Base-by-base conservation (phyloP, 2,888 invertebrate genomes). In the Drosophila mulleri region DNA sequence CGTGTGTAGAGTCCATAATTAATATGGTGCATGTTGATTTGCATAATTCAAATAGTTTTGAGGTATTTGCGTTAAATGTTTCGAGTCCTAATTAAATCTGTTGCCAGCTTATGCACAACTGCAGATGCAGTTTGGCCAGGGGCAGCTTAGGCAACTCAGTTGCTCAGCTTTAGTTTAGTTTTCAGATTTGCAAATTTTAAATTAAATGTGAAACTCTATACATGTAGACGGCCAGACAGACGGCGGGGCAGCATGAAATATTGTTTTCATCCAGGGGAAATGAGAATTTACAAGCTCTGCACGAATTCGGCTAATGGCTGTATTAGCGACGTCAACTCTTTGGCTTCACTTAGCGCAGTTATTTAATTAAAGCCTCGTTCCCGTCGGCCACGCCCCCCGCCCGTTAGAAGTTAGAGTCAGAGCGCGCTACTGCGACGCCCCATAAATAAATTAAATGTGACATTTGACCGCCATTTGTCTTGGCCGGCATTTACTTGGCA, bases 401-500 rank as follows among this genome's bases (percentile, higher is more conserved):
- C 3, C 26, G 0, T 6, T 18, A 1, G n/a, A 3, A 14, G 8
- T 2, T 8, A 8, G 14, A 37, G 5, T 6, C 20, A 1, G 20
- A 1, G 9, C 9, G 37, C 37, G n/a, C 53, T 23, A 0, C 18
- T 8, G 37, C 29, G 45, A 70, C 35, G 67, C 67, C 50, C 70
- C 88, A 78, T 88, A 80, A 84, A 88, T 88, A 85, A 88, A 84
- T 88, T 84, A 85, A 85, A 88, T 86, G 88, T 80, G 84, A 85
- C 84, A 88, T 76, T 80, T 84, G 84, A 88, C 88, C 88, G 88
- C 86, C 88, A 88, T 84, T 84, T 88, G 84, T 84, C 86, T 83
- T 84, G 69, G 75, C 48, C 66, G 61, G 52, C 71, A 56, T 67
- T 71, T 70, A 62, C 62, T 72, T 79, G 73, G 74, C 74, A 78